phyloP scores from a whole-genome alignment of 2,888 invertebrate genomes.

The Ariolimax columbianus region DNA sequence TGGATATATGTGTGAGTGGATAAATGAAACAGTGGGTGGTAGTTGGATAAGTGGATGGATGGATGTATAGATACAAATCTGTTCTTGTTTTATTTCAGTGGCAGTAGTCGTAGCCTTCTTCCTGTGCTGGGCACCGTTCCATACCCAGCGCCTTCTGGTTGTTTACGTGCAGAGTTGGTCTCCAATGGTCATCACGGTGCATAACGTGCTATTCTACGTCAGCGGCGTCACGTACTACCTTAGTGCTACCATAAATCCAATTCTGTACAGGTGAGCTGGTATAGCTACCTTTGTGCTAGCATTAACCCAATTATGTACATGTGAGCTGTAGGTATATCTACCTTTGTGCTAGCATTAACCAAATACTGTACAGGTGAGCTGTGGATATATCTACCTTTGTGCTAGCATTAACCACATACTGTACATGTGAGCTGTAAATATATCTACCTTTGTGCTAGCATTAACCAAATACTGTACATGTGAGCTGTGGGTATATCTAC shows the following conservation, averaged over 20 bases:
- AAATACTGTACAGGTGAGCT: neutral
- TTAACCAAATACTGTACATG: too few relatives aligned
- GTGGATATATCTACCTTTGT: neutral
- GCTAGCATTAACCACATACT: neutral
- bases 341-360: neutral
- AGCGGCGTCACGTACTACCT: slow-evolving; percentile 94
- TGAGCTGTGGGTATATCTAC: too few relatives aligned
- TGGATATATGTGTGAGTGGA: too few relatives aligned
- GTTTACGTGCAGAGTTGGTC: slow-evolving; percentile 81
- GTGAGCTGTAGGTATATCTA: neutral
- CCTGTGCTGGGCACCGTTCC: slow-evolving; percentile 77
- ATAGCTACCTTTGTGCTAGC: slow-evolving; percentile 89
- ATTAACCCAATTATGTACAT: slow-evolving; percentile 95
- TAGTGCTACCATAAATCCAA: slow-evolving; percentile 94
- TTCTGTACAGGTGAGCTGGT: slow-evolving; percentile 86
- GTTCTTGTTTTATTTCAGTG: slow-evolving; percentile 62
- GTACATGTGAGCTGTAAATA: neutral
- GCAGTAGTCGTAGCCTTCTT: slow-evolving; percentile 77
- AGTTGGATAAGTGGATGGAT: too few relatives aligned
- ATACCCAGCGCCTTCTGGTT: slow-evolving; percentile 82
- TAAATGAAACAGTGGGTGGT: too few relatives aligned
- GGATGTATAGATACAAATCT: neutral
- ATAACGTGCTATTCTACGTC: slow-evolving; percentile 86
- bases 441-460: too few relatives aligned
- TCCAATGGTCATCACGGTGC: slow-evolving; percentile 81